phyloP scores from a whole-genome alignment of 2,888 invertebrate species.

The Thereva unica region DNA sequence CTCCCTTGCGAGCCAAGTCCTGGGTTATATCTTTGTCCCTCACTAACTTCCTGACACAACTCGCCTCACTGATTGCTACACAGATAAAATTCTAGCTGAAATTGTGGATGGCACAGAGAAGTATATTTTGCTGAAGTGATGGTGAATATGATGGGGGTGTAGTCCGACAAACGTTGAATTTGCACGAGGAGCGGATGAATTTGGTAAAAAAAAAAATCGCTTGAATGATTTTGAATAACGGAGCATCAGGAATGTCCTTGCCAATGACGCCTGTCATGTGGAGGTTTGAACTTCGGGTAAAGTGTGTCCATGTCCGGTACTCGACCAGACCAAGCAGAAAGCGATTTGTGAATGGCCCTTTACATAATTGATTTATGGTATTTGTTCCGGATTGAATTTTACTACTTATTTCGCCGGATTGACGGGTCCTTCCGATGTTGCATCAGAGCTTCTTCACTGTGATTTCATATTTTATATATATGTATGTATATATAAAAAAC shows the following conservation, averaged over 20 bases:
- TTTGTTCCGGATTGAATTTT: conserved; percentile 17
- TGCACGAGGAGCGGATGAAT: conserved; percentile 1
- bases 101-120: too few species aligned
- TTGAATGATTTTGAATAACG: conserved; percentile 39
- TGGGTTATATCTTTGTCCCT: too few species aligned
- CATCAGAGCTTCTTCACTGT: too few species aligned
- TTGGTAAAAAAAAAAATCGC: conserved; percentile 26
- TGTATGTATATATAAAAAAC: too few species aligned
- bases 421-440: too few species aligned
- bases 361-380: conserved; percentile 41
- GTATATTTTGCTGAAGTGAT: background rate
- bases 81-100: too few species aligned
- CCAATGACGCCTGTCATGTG: conserved; percentile 15
- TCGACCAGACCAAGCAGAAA: conserved; percentile 15
- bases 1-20: too few species aligned
- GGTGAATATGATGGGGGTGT: conserved; percentile 14
- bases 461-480: too few species aligned
- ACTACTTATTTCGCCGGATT: too few species aligned
- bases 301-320: conserved; percentile 21
- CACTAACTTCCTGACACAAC: too few species aligned
- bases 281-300: conserved; percentile 6
- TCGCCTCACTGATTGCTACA: too few species aligned
- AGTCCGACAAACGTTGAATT: conserved; percentile 8
- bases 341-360: conserved; percentile 38
- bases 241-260: conserved; percentile 3